Evolutionary conservation across 1,140 invertebrate species (phyloP).

Genomic region (Drosophila ananassae): DNA sequence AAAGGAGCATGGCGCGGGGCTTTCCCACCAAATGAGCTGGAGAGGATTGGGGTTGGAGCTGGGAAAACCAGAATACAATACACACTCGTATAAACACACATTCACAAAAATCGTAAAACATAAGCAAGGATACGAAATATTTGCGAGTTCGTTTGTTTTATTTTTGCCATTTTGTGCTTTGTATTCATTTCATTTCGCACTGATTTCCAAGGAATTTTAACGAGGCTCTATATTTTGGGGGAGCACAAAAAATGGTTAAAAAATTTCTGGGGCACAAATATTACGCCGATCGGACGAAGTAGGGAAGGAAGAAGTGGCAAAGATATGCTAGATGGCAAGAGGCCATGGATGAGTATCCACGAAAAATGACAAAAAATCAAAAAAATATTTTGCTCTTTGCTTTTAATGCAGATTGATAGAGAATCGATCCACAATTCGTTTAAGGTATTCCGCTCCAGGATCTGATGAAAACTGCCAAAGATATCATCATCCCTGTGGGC

Average conservation of each 20-base stretch:
- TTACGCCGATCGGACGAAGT: background rate
- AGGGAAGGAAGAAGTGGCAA: no score
- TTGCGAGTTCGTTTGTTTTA: slow-evolving; percentile 46
- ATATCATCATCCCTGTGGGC: no score
- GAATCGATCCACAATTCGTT: no score
- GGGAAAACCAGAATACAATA: slow-evolving; percentile 2
- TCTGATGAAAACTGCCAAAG: no score
- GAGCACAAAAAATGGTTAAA: slow-evolving; percentile 6
- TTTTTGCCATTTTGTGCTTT: slow-evolving; percentile 9
- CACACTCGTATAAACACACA: slow-evolving; percentile 21
- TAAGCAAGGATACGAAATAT: slow-evolving; percentile 55
- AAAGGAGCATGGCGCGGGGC: slow-evolving; percentile 12
- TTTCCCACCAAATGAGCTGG: slow-evolving; percentile 22
- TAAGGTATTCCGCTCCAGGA: no score
- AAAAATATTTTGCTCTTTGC: no score
- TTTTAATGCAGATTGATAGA: no score
- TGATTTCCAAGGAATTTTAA: slow-evolving; percentile 77
- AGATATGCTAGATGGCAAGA: no score
- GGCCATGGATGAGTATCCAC: no score
- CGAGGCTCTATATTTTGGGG: slow-evolving; percentile 44
- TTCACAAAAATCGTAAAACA: slow-evolving; percentile 70
- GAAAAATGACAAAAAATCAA: no score
- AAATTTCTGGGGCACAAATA: background rate
- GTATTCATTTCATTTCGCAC: slow-evolving; percentile 44
- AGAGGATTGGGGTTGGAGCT: slow-evolving; percentile 2